Percentiles rank a stretch among this genome's conserved stretches.
Evolutionary conservation across 2,113 vertebrate genomes (phyloP).

Genomic region (Shinisaurus crocodilurus): DNA sequence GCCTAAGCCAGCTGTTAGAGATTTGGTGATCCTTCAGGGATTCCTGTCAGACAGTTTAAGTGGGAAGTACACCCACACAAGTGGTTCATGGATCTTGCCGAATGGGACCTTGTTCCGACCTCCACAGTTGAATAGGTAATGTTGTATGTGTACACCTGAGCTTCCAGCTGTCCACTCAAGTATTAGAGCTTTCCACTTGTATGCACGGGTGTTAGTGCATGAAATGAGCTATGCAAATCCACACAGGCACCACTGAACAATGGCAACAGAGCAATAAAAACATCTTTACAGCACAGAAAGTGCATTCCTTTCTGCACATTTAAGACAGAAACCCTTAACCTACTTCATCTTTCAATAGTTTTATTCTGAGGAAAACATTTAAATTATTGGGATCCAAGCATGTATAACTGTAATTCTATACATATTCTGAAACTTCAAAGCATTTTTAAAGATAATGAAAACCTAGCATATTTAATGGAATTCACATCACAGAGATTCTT

Average conservation of each 20-base stretch:
- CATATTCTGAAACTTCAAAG: slow-evolving; percentile 62
- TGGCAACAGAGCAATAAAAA: slow-evolving; percentile 7
- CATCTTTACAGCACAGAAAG: neutral
- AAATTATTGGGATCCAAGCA: slow-evolving; percentile 4
- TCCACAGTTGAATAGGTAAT: neutral
- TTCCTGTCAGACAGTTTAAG: neutral
- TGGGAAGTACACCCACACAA: neutral
- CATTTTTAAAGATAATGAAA: slow-evolving; percentile 50
- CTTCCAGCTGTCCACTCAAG: rapidly evolving
- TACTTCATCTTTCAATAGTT: slow-evolving; percentile 2
- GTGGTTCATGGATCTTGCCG: neutral
- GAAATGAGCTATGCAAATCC: neutral
- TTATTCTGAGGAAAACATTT: slow-evolving; percentile 17
- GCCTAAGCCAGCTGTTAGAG: neutral
- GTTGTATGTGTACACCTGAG: neutral
- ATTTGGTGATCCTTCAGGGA: neutral
- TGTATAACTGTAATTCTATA: slow-evolving; percentile 42
- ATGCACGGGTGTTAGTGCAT: slow-evolving; percentile 12
- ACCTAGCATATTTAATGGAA: slow-evolving; percentile 54
- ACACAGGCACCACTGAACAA: neutral
- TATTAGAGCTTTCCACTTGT: neutral
- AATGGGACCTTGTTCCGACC: slow-evolving; percentile 13
- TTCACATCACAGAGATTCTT: slow-evolving; percentile 39
- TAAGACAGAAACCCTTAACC: neutral
- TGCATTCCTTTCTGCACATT: neutral